Evolutionary conservation across 2,113 vertebrate genomes (phyloP), one percentile per base, ranked within the genome.

Genomic region (Elachura formosa): DNA sequence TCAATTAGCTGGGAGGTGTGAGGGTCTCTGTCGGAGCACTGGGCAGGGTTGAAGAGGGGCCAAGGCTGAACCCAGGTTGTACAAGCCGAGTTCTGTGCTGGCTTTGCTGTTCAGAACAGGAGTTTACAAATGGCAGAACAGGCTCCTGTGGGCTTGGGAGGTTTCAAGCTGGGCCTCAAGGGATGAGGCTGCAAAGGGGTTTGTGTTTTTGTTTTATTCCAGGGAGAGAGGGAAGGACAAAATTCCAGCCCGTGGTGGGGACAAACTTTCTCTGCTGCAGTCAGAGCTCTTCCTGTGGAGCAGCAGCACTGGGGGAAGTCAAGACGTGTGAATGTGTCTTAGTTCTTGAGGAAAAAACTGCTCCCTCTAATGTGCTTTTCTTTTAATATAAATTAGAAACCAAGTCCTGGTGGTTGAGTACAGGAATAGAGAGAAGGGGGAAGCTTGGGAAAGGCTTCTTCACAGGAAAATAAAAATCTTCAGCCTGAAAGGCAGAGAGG

Each of bases 1-100:
- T 91, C 84, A 68, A 41, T 89, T 71, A 66, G 93, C 78, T 96
- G 23, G 45, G 75, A 71, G 94, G 88, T 74, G 11, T 86, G 86
- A 28, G 73, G 59, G 8, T 94, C 62, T 77, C 90, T 95, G 94
- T 95, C 31, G 19, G 74, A 93, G 96, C 61, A 52, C 89, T 19
- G 87, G 93, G 87, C 4, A 6, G 54, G 15, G 15, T 33, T 78
- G 86, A 83, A 10, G 13, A 25, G 52, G 59, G 59, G 89, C 90
- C 86, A 67, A 71, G 43, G 29, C 9, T 19, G 6, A 46, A 71
- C 75, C 43, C 31, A 91, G 86, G 52, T 48, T 71, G 1, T 9
- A 69, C 76, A 75, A 79, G 21, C 6, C 9, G 9, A 18, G 73
- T 77, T 81, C 36, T 89, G 59, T 74, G 66, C 68, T 18, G 85